Conservation (phyloP, 2,113 vertebrate species). For the Oreocharis arfaki region DNA sequence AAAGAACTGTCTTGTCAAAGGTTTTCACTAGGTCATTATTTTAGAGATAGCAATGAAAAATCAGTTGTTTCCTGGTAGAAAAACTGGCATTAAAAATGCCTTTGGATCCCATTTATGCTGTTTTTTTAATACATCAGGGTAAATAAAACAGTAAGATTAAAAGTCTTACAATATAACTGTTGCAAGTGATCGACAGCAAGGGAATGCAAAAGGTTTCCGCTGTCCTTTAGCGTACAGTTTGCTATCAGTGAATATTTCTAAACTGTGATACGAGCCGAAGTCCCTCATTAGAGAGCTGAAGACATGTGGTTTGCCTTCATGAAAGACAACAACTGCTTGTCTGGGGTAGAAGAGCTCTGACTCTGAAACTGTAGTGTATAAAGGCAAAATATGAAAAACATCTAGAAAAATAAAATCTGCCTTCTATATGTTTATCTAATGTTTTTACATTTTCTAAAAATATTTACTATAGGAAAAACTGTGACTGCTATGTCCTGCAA, state of each 20-base stretch:
- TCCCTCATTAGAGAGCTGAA: neutral
- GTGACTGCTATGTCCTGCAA: neutral
- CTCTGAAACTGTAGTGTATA: neutral
- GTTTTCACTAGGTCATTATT: neutral
- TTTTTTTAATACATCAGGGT: neutral
- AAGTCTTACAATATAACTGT: neutral
- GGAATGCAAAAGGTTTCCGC: neutral
- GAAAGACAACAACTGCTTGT: neutral
- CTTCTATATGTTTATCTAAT: neutral
- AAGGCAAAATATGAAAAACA: neutral
- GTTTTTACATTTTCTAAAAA: neutral
- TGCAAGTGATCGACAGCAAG: neutral
- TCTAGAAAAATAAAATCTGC: neutral
- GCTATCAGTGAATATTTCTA: neutral
- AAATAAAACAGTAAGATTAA: neutral
- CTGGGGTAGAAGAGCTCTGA: neutral
- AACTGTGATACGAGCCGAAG: neutral
- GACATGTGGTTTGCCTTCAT: neutral
- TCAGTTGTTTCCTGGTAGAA: neutral
- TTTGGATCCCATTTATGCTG: neutral
- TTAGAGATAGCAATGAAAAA: neutral
- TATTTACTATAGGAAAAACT: neutral
- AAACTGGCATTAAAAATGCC: neutral
- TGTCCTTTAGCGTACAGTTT: neutral
- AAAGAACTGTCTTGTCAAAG: neutral